Conservation (phyloP, 2,888 invertebrate species). For the Ditula angustiorana region DNA sequence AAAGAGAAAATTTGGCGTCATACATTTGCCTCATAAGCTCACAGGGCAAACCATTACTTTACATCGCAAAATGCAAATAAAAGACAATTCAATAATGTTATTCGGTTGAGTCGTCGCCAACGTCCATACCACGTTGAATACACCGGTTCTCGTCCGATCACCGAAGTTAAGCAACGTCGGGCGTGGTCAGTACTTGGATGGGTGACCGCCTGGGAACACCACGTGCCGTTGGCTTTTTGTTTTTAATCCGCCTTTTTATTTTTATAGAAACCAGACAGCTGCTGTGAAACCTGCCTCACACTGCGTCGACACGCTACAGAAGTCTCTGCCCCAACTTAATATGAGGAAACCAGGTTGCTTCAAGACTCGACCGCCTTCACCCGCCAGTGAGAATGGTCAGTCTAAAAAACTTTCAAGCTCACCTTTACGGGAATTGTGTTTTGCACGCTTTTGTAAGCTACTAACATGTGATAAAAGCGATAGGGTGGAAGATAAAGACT, state of each 20-base stretch:
- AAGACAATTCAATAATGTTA: too few species aligned
- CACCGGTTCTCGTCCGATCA: conserved; percentile 70
- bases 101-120: conserved; percentile 53
- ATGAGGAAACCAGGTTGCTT: conserved; percentile 48
- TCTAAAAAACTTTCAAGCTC: conserved; percentile 38
- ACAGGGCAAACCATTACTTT: too few species aligned
- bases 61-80: too few species aligned
- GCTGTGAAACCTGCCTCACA: conserved; percentile 81
- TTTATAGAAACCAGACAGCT: conserved; percentile 56
- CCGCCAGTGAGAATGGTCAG: conserved; percentile 61
- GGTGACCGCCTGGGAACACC: conserved; percentile 61
- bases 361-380: conserved; percentile 54
- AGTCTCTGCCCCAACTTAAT: conserved; percentile 66
- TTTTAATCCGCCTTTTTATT: conserved; percentile 19
- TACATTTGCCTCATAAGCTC: too few species aligned
- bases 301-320: conserved; percentile 71
- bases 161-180: conserved; percentile 68
- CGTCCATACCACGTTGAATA: conserved; percentile 71
- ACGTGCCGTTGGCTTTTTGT: conserved; percentile 63
- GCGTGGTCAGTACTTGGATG: conserved; percentile 53
- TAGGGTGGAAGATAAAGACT: not conserved
- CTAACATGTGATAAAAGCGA: conserved; percentile 16
- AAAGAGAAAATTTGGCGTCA: too few species aligned
- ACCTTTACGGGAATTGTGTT: conserved; percentile 1
- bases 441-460: conserved; percentile 35